phyloP scores from a whole-genome alignment of 2,113 vertebrate genomes.

The crab-eating macaque (Macaca fascicularis) region T2T-MFA8v1.1 NC_088375.1:77812501-77813000 shows the following conservation, averaged over 20 bases:
- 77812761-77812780: background rate
- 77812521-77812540: background rate
- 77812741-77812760: background rate
- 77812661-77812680: background rate
- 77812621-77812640: background rate
- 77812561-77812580: background rate
- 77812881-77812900: background rate
- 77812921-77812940: background rate
- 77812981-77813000: background rate
- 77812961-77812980: background rate
- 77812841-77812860: fast-evolving
- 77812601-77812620: background rate
- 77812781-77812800: background rate
- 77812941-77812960: background rate
- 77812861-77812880: background rate
- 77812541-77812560: background rate
- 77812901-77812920: too few relatives aligned
- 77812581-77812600: background rate
- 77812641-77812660: background rate
- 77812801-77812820: background rate
- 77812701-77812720: background rate
- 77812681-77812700: background rate
- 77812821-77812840: background rate
- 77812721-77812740: background rate
- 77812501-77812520: background rate